These are phyloP conservation scores for Tinamus major DNA, from an alignment of 2,797 vertebrate species.

Conservation along the genomic window DNA sequence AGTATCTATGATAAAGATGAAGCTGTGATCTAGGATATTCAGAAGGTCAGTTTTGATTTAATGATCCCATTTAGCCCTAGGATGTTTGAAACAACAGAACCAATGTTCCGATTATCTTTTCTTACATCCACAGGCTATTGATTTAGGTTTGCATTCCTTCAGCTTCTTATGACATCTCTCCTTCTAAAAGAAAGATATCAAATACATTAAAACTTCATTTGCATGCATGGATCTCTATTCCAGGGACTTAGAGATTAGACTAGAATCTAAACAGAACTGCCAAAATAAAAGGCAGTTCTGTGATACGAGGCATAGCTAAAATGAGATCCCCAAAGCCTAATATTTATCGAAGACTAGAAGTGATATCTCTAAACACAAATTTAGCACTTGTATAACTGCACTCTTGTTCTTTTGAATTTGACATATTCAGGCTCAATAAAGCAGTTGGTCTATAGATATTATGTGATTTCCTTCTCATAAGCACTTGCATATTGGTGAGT, in stretches of 20 bases:
- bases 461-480: neutral
- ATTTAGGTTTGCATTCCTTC: neutral
- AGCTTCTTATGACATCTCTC: neutral
- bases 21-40: neutral
- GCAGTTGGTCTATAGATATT: neutral
- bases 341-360: neutral
- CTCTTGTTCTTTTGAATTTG: neutral
- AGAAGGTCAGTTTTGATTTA: neutral
- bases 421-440: neutral
- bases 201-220: neutral
- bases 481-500: neutral
- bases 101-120: neutral
- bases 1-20: neutral
- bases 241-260: neutral
- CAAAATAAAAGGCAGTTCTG: neutral
- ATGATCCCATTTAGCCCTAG: neutral
- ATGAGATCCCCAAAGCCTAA: fast-evolving
- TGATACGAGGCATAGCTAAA: neutral
- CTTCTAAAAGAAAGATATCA: neutral
- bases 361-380: neutral
- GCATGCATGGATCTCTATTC: neutral
- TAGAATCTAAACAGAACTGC: neutral
- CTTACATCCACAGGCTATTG: neutral
- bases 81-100: neutral
- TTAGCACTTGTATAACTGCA: neutral